These are phyloP conservation scores for Cryptus armator DNA, from an alignment of 2,888 invertebrate species.

Conservation along the genomic window DNA sequence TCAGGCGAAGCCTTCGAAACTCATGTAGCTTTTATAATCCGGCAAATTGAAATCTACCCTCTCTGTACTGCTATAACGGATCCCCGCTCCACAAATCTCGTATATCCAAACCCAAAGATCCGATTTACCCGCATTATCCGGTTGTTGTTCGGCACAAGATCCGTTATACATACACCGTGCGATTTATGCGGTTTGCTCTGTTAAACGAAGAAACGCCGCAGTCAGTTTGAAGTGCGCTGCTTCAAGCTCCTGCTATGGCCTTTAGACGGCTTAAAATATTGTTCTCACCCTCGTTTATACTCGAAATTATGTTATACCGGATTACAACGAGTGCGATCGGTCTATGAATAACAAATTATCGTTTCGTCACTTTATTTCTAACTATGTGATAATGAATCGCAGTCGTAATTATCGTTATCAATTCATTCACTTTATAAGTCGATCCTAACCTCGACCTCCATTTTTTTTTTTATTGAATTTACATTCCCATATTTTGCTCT, in stretches of 20 bases:
- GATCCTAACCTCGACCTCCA: no score
- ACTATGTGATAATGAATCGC: no score
- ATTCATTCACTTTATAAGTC: no score
- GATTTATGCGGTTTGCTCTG: slow-evolving; percentile 36
- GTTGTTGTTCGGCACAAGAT: slow-evolving; percentile 69
- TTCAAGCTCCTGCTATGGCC: slow-evolving; percentile 2
- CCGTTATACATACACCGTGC: slow-evolving; percentile 66
- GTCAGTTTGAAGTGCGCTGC: slow-evolving; percentile 55
- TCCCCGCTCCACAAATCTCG: slow-evolving; percentile 36
- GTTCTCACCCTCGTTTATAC: slow-evolving; percentile 50
- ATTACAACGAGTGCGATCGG: slow-evolving; percentile 27
- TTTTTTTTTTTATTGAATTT: no score
- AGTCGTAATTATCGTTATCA: no score
- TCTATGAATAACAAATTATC: not conserved
- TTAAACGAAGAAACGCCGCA: slow-evolving; percentile 38
- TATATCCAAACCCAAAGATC: slow-evolving; percentile 66
- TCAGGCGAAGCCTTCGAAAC: slow-evolving; percentile 55
- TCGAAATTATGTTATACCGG: slow-evolving; percentile 46
- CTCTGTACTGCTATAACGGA: slow-evolving; percentile 47
- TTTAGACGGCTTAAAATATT: slow-evolving; percentile 60
- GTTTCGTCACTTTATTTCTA: not conserved
- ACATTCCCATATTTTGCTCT: no score
- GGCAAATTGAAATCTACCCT: slow-evolving; percentile 71
- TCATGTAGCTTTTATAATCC: slow-evolving; percentile 70
- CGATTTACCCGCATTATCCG: slow-evolving; percentile 74